Base-by-base conservation (phyloP, 2,888 invertebrate genomes). In the Abscondita cerata region DNA sequence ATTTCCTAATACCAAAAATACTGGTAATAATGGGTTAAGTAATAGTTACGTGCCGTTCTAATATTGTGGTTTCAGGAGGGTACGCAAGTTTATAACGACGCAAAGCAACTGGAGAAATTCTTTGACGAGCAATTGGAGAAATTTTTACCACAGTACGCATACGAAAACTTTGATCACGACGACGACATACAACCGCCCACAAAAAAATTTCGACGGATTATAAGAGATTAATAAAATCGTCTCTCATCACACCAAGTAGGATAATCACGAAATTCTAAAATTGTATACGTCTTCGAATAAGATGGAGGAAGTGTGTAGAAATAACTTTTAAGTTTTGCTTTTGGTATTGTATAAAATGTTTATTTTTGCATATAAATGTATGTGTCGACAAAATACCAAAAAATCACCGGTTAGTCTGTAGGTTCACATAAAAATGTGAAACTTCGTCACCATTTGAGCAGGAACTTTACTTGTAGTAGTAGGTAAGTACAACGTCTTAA, bases 51-150 rank as follows among this genome's bases (percentile, higher is more conserved):
- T 47, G 4, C 5, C n/a, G n/a, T n/a, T n/a, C n/a, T n/a, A n/a
- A n/a, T n/a, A 16, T 25, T 31, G 65, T 61, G 52, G 47, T 70
- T 72, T 65, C 79, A 93, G 92, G 86, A 87, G 73, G 91, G 92
- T 69, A 89, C 90, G 12, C 87, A 87, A 76, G 87, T 92, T 41
- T 90, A 88, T 81, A 86, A 86, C 73, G 91, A 93, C 81, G 93
- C 92, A 41, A 89, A 89, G 78, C 87, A 88, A 65, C 84, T 95
- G 72, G 93, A 95, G 79, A 90, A 90, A 80, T 93, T 93, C 82
- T 93, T 94, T 78, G 92, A 93, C 74, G 88, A 90, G 74, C 88
- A 92, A 76, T 83, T 94, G 67, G 77, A 86, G 52, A 93, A 93
- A 80, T 92, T 92, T 89, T 82, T 93, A 71, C 93, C 93, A 1